A percentile compares a stretch with the other conserved stretches of the same genome.
These are phyloP conservation scores for Coleophora flavipennella DNA, from an alignment of 2,888 invertebrate species.

Conservation along the genomic window DNA sequence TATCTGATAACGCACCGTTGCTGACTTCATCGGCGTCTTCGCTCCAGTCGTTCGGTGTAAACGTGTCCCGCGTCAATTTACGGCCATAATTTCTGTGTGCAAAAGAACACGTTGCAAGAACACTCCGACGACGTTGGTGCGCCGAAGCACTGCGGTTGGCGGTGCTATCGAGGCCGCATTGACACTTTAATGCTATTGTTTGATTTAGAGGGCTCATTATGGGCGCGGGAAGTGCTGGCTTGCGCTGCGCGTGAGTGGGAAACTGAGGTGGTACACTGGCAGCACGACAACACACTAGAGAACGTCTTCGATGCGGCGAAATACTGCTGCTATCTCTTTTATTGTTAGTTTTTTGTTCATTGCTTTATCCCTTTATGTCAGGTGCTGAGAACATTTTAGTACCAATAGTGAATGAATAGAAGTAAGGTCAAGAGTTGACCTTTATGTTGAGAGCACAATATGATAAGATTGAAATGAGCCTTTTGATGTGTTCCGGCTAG, in stretches of 20 bases:
- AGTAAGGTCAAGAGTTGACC: too few species aligned
- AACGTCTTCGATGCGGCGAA: too few species aligned
- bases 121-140: too few species aligned
- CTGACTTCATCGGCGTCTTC: constrained; percentile 17
- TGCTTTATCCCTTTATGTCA: too few species aligned
- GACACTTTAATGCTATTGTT: constrained; percentile 73
- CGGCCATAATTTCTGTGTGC: constrained; percentile 60
- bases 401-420: too few species aligned
- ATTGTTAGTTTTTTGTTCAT: too few species aligned
- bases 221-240: constrained; percentile 51
- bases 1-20: constrained; percentile 11
- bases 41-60: constrained; percentile 35
- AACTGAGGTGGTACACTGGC: constrained; percentile 1
- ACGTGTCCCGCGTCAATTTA: constrained; percentile 50
- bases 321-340: too few species aligned
- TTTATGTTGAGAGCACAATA: too few species aligned
- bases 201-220: constrained; percentile 71
- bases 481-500: too few species aligned
- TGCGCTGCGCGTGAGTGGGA: constrained; percentile 28
- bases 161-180: constrained; percentile 64
- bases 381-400: too few species aligned
- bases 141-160: too few species aligned
- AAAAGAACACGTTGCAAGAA: constrained; percentile 67
- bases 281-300: neutral
- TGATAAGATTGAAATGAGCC: too few species aligned